Evolutionary conservation across 2,797 vertebrate genomes (phyloP), one percentile per base, ranked within the genome.

Genomic region (Pelobates cultripes): DNA sequence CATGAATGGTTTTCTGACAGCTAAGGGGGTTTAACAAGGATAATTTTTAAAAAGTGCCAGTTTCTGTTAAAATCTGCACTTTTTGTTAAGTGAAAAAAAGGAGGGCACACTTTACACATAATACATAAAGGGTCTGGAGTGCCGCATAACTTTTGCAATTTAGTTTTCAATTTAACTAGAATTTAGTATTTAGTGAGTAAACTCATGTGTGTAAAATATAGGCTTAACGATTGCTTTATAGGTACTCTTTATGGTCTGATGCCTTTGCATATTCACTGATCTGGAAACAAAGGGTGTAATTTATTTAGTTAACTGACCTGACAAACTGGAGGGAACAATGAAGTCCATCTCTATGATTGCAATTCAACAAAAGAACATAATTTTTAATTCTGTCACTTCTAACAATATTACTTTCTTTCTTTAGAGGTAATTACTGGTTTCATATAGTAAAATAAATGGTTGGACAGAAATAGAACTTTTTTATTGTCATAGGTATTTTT

Each of bases 281-380:
- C 45, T 71, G 70, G 44, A 71, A 51, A 71, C 28, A 71, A 7
- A 40, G 14, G 4, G 42, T 44, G 43, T 44, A 40, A 70, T 70
- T 70, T 45, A 51, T 71, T 71, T 53, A 0, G 44, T 71, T 71
- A 17, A 47, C 44, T 12, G 7, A 53, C 14, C 15, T 71, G 15
- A 71, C 68, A 71, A 51, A 71, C 51, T 71, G 70, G 17, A 71
- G 51, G 45, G 7, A 51, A 51, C 70, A 51, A 44, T 6, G 4
- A 71, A 44, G 44, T 10, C 44, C n/a, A 13, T 13, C 70, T 51
- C 70, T 51, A 44, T 71, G 28, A 71, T 71, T 71, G 70, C 70
- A 47, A 71, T 71, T 51, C 70, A 71, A 28, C n/a, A 28, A 71
- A 28, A 51, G 70, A 40, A 28, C 61, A 64, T 64, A 0, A 64